Evolutionary conservation across 2,113 vertebrate species (phyloP).

Genomic region (Elgaria multicarinata): DNA sequence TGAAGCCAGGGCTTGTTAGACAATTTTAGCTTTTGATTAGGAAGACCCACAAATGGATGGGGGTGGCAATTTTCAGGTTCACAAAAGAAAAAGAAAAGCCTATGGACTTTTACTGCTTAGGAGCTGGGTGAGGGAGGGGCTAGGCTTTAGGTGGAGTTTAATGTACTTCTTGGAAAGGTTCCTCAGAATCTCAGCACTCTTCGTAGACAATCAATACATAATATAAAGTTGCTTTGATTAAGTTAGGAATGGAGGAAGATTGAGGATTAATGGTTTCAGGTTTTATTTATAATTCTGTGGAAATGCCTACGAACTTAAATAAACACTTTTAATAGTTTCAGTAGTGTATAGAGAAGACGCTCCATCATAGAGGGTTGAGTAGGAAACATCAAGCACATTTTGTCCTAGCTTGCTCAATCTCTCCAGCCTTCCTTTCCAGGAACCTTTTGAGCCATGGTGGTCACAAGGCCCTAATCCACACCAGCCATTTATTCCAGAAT

Average conservation of each 20-base stretch:
- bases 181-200: not conserved
- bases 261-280: not conserved
- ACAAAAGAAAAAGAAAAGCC: too few relatives aligned
- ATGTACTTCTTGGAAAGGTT: not conserved
- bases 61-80: too few relatives aligned
- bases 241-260: not conserved
- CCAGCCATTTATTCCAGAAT: too few relatives aligned
- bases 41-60: too few relatives aligned
- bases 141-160: too few relatives aligned
- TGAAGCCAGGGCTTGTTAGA: too few relatives aligned
- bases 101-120: too few relatives aligned
- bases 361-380: not conserved
- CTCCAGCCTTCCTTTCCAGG: not conserved
- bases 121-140: too few relatives aligned
- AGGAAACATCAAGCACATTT: not conserved
- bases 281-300: too few relatives aligned
- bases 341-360: not conserved
- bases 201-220: not conserved
- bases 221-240: not conserved
- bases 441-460: not conserved
- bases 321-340: not conserved
- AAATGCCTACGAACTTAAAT: too few relatives aligned
- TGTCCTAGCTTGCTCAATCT: not conserved
- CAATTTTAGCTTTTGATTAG: too few relatives aligned
- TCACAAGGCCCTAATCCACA: too few relatives aligned